Base-by-base conservation (phyloP, 2,797 vertebrate genomes). In the Zonotrichia albicollis region DNA sequence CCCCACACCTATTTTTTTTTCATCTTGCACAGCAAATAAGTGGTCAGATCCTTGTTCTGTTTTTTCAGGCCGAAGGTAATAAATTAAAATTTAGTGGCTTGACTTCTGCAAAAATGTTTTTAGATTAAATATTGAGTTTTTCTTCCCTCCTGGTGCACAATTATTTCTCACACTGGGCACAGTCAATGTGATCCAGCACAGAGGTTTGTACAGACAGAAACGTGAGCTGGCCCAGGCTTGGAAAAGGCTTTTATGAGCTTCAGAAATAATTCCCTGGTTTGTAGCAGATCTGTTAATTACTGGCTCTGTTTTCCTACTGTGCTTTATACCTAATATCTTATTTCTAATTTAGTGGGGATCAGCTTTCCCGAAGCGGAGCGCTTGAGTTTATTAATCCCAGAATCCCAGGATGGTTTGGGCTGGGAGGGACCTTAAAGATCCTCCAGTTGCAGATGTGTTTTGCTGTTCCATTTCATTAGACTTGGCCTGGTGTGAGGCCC, bases 121-220 rank as follows among this genome's bases (percentile, higher is more conserved):
- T 25, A 94, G 64, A 90, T 93, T 71, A 90, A 95, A 87, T 92
- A 92, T 38, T 83, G 85, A 73, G 46, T 71, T 89, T 89, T 80
- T 83, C 54, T 73, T 73, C 80, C 74, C 48, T 91, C 64, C 53
- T 13, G 30, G 34, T 29, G 45, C 45, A 46, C 84, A 50, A 16
- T 83, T 71, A 57, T 84, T 92, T 90, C 80, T 91, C 32, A 67
- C 42, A 4, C 40, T 0, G 1, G 13, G 61, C 1, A 3, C 61
- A 29, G 58, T 38, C 61, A 12, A 8, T 23, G 60, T 19, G 32
- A 32, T 57, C 12, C 71, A 34, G 73, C 9, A 7, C 64, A 46
- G 90, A 40, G 77, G 11, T 51, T 83, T 43, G 30, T 34, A 16
- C 29, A 5, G 60, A 16, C 18, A 32, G 71, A 79, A 87, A 84